phyloP scores from a whole-genome alignment of 2,113 vertebrate species.

The Antechinus stuartii region DNA sequence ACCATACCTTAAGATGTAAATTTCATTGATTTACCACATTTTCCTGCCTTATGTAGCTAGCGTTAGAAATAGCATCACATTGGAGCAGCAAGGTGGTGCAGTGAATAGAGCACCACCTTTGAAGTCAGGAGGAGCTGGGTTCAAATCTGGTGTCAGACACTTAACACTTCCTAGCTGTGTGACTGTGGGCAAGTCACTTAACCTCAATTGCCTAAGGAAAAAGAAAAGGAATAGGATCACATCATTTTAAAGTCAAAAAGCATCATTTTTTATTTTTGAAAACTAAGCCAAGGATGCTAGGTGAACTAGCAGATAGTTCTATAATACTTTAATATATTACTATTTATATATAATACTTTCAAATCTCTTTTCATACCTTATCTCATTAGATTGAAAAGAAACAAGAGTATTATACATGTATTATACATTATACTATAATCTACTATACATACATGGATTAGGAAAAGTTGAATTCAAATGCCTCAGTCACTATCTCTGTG shows the following conservation, averaged over 20 bases:
- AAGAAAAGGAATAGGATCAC: too few species aligned
- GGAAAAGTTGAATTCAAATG: not conserved
- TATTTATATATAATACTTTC: too few species aligned
- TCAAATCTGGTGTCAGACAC: too few species aligned
- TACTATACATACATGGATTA: not conserved
- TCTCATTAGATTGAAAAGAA: not conserved
- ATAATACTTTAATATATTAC: not conserved
- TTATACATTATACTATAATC: too few species aligned
- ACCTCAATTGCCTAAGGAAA: too few species aligned
- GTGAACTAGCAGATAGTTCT: not conserved
- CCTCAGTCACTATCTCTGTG: not conserved
- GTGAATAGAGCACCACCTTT: too few species aligned
- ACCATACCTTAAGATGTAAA: not conserved
- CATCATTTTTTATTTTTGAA: not conserved
- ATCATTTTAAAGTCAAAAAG: not conserved
- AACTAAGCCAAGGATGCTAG: not conserved
- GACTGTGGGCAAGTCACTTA: too few species aligned
- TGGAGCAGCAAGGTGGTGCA: too few species aligned
- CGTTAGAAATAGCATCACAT: not conserved
- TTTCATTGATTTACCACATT: not conserved
- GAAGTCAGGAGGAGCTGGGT: too few species aligned
- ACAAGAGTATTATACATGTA: not conserved
- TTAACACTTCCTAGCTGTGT: too few species aligned
- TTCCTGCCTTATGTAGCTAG: not conserved
- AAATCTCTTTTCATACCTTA: not conserved